Base-by-base conservation (phyloP, 53 echinoderm and acorn worm genomes). In the Arbacia lixula region DNA sequence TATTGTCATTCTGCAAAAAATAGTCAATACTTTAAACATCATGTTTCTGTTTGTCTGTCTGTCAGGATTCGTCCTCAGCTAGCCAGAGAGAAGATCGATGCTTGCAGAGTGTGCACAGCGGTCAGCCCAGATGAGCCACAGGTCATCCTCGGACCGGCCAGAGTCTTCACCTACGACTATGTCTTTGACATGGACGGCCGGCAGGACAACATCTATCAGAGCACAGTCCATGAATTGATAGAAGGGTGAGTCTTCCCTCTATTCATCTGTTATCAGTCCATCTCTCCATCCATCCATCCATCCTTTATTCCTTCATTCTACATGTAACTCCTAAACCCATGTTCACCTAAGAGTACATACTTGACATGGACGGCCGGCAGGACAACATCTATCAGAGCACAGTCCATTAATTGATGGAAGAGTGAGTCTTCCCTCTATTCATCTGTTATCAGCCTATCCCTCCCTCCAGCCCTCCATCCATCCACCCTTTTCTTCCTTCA, bases 291-390 rank as follows among this genome's bases (percentile, higher is more conserved):
- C n/a, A n/a, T n/a, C n/a, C n/a, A n/a, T n/a, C n/a, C n/a, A n/a
- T n/a, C n/a, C n/a, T n/a, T n/a, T n/a, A n/a, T n/a, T n/a, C n/a
- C n/a, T n/a, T n/a, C n/a, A n/a, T n/a, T n/a, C n/a, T n/a, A n/a
- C n/a, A n/a, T n/a, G n/a, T n/a, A n/a, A n/a, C n/a, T 62, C 91
- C 88, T 31, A 93, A 96, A 74, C 86, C 90, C n/a, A 88, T 88
- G 61, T 96, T 96, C 85, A 96, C 96, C 63, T 96, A 93, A 83
- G 96, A 96, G 85, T 54, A 89, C 83, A 91, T 96, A 8, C 93
- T 96, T 87, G 93, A 93, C 76, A 68, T 95, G 78, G 91, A 93
- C 49, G 93, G 96, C 60, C 56, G 71, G 42, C 96, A 95, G 68
- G 72, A 93, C 0, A 26, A 50, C 34, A 80, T 95, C 40, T 95